These are phyloP conservation scores for Zelleria hepariella DNA, from an alignment of 2,888 invertebrate species.

Conservation along the genomic window DNA sequence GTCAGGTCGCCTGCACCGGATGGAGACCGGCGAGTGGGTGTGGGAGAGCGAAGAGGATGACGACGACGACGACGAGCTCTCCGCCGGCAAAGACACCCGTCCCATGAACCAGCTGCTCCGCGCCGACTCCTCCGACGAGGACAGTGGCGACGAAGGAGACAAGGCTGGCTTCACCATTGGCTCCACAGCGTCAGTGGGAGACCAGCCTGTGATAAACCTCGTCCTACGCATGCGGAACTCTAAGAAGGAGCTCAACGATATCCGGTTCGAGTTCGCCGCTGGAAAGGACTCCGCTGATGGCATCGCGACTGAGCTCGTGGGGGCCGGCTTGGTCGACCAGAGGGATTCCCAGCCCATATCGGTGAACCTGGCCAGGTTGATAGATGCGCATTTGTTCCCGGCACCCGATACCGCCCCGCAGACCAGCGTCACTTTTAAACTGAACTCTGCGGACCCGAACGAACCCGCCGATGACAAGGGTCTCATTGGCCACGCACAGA, in stretches of 20 bases:
- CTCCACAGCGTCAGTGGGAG: conserved; percentile 27
- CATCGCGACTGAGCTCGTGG: conserved; percentile 96
- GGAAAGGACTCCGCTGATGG: conserved; percentile 95
- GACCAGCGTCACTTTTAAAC: conserved; percentile 88
- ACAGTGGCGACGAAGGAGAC: conserved; percentile 48
- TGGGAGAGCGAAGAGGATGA: conserved; percentile 97
- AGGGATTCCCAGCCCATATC: conserved; percentile 94
- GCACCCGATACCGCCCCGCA: conserved; percentile 65
- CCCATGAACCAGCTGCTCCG: conserved; percentile 74
- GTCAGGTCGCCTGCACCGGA: conserved; percentile 88
- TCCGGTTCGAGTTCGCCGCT: conserved; percentile 96
- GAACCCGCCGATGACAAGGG: conserved; percentile 95
- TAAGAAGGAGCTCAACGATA: conserved; percentile 95
- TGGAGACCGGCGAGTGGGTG: conserved; percentile 97
- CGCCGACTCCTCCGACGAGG: conserved; percentile 74
- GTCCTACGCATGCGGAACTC: conserved; percentile 93
- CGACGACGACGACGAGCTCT: conserved; percentile 57
- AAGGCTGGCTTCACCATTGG: conserved; percentile 47
- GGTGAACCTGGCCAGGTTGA: conserved; percentile 90
- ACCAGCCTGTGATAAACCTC: conserved; percentile 80
- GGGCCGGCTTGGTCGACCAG: conserved; percentile 92
- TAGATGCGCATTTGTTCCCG: conserved; percentile 72
- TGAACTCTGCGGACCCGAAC: conserved; percentile 73
- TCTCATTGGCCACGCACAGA: conserved; percentile 96
- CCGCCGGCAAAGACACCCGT: conserved; percentile 58